Evolutionary conservation across 2,797 vertebrate species (phyloP), one percentile per base, ranked within the genome.

Genomic region (Eospalax fontanierii): DNA sequence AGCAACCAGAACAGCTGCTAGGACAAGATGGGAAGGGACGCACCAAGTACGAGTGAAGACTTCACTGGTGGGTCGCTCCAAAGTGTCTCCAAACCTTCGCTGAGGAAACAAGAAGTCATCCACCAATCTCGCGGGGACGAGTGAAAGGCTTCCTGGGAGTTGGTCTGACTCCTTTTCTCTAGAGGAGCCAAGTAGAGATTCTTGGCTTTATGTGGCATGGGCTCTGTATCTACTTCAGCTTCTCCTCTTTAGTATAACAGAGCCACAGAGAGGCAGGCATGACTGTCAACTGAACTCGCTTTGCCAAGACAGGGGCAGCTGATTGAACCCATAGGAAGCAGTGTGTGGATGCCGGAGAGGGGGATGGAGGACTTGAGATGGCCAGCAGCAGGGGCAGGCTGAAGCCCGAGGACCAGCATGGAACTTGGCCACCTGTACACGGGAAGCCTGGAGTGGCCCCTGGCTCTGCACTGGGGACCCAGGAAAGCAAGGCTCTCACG

Each of bases 21-120:
- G 63, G n/a, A 46, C 19, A 33, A 65, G 61, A 22, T n/a, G 14
- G 19, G 38, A 0, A 57, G 63, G 26, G 22, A 0, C 6, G 1
- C 1, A 14, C 33, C 35, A 7, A 18, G 2, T 65, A 26, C n/a
- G n/a, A n/a, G n/a, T n/a, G n/a, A n/a, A 2, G 0, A 1, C 0
- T 0, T n/a, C 33, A 7, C 57, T 46, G n/a, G n/a, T 14, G 11
- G 46, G 4, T 59, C 30, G 3, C 59, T 78, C n/a, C 38, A 28
- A 57, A 74, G 35, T 0, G 8, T 14, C 28, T n/a, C 16, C 18
- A 3, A 26, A 26, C 1, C 38, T 19, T 24, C 22, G 21, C 30
- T 65, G 65, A 7, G n/a, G 80, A 87, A 14, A 1, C 33, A 84
- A 6, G 65, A 84, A 6, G 65, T 35, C 26, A 26, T 21, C 18